Percentiles rank a stretch among this genome's conserved stretches.
Evolutionary conservation across 1,140 invertebrate genomes (phyloP).

Genomic region (Drosophila ogumai): DNA sequence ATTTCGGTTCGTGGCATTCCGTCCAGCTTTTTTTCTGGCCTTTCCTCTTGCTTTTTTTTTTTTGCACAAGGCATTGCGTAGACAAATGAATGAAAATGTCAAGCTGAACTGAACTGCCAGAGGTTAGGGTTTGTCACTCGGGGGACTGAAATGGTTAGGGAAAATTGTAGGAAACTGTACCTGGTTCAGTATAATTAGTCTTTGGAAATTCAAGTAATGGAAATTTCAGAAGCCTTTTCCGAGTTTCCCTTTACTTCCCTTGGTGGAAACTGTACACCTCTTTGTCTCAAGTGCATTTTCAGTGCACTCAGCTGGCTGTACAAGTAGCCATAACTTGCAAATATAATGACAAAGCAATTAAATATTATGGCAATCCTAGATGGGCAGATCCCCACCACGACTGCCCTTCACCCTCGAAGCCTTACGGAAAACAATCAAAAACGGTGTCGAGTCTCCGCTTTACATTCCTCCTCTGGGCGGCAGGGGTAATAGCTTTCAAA

Average conservation of each 20-base stretch:
- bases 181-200: slow-evolving; percentile 14
- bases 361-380: slow-evolving; percentile 73
- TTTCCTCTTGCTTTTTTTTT: slow-evolving; percentile 25
- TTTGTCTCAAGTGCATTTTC: slow-evolving; percentile 40
- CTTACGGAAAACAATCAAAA: slow-evolving; percentile 79
- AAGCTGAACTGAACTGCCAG: slow-evolving; percentile 57
- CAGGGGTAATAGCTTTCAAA: slow-evolving; percentile 85
- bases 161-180: slow-evolving; percentile 30
- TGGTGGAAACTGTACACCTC: slow-evolving; percentile 43
- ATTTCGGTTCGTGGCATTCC: slow-evolving; percentile 37
- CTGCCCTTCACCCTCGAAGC: not conserved
- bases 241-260: not conserved
- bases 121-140: slow-evolving; percentile 31
- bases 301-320: slow-evolving; percentile 33
- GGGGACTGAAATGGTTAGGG: not conserved
- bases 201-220: slow-evolving; percentile 1
- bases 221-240: not conserved
- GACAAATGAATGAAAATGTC: slow-evolving; percentile 84
- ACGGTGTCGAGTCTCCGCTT: slow-evolving; percentile 75
- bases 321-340: slow-evolving; percentile 78
- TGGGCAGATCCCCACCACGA: slow-evolving; percentile 6
- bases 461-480: slow-evolving; percentile 34
- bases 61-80: slow-evolving; percentile 62
- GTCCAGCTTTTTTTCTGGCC: slow-evolving; percentile 14
- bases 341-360: slow-evolving; percentile 83